These are phyloP conservation scores for Tholera decimalis DNA, from an alignment of 2,888 invertebrate species.

Conservation along the genomic window DNA sequence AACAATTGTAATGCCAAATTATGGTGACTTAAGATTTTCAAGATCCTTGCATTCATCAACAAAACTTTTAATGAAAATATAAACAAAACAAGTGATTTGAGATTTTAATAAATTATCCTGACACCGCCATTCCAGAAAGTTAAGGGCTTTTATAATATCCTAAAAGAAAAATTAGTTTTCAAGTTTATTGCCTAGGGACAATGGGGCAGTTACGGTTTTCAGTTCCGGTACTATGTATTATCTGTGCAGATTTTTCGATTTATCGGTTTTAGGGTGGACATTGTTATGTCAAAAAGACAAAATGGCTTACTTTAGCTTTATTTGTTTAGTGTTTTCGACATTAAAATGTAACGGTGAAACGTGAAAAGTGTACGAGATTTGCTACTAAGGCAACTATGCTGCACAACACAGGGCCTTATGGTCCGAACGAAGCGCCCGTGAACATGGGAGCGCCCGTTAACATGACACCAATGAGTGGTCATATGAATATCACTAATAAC, in stretches of 20 bases:
- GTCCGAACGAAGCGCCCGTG: conserved; percentile 79
- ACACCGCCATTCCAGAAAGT: too few relatives aligned
- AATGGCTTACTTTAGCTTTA: conserved; percentile 81
- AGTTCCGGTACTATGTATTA: background rate
- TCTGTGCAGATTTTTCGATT: conserved; percentile 27
- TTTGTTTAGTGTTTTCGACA: conserved; percentile 76
- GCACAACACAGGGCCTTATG: conserved; percentile 84
- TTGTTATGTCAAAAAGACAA: conserved; percentile 75
- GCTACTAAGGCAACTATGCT: conserved; percentile 75
- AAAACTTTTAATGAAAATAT: background rate
- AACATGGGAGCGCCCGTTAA: conserved; percentile 79
- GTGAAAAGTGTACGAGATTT: conserved; percentile 53
- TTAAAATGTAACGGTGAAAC: conserved; percentile 65
- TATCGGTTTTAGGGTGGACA: conserved; percentile 63
- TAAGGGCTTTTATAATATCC: background rate
- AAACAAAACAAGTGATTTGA: background rate
- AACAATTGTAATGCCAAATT: background rate
- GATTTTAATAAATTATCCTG: too few relatives aligned
- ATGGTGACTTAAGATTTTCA: background rate
- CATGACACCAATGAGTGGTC: conserved; percentile 73
- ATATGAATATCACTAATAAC: conserved; percentile 76
- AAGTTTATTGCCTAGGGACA: background rate
- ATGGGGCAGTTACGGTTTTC: conserved; percentile 34
- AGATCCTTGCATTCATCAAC: background rate
- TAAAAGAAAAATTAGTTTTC: background rate